A percentile compares a stretch with the other conserved stretches of the same genome.
Evolutionary conservation across 2,888 invertebrate species (phyloP).

Genomic region (Onthophagus sagittarius): DNA sequence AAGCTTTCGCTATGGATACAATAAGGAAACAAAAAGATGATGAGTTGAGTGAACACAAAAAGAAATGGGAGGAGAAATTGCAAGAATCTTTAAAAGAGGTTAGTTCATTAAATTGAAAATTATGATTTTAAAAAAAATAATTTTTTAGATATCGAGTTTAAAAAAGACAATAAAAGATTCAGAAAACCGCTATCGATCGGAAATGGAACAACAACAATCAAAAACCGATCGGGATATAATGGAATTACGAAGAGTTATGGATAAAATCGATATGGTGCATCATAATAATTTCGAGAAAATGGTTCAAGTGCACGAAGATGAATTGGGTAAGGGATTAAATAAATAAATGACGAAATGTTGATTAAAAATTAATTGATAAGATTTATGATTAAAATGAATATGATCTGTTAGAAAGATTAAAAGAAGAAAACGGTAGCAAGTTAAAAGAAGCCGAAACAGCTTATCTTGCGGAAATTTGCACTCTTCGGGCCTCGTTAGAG

Average conservation of each 20-base stretch:
- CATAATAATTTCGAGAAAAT: conserved; percentile 69
- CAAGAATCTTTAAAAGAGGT: conserved; percentile 55
- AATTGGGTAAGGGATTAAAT: conserved; percentile 68
- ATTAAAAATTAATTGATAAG: too few relatives aligned
- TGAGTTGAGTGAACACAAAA: conserved; percentile 53
- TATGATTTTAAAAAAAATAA: not conserved
- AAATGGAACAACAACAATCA: conserved; percentile 59
- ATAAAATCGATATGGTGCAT: conserved; percentile 71
- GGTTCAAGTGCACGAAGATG: conserved; percentile 60
- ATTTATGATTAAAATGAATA: too few relatives aligned
- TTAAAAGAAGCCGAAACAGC: conserved; percentile 46
- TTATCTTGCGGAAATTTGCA: conserved; percentile 47
- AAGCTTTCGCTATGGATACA: conserved; percentile 55
- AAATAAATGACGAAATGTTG: too few relatives aligned
- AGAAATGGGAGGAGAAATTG: conserved; percentile 53
- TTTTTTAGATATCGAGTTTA: conserved; percentile 59
- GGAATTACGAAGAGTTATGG: conserved; percentile 66
- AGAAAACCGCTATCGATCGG: conserved; percentile 54
- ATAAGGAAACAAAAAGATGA: conserved; percentile 56
- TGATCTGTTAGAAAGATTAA: conserved; percentile 44
- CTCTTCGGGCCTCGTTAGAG: conserved; percentile 48
- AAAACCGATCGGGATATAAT: conserved; percentile 66
- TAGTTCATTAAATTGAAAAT: conserved; percentile 10
- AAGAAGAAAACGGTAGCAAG: conserved; percentile 44
- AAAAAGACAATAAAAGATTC: conserved; percentile 63